Conservation (phyloP, 2,113 vertebrate species). For the Bubo scandiacus region DNA sequence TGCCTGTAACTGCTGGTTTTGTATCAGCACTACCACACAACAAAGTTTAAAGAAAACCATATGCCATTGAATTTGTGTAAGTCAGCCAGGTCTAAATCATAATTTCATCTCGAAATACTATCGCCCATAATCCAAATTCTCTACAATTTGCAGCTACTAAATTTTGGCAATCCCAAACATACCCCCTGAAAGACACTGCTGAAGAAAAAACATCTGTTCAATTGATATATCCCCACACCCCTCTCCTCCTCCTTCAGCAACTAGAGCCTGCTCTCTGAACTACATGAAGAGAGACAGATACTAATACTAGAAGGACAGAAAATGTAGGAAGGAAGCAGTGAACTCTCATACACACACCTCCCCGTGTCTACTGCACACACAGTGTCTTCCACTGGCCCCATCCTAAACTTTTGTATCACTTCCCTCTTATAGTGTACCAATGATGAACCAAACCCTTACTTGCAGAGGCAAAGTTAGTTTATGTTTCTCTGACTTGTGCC, state of each 20-base stretch:
- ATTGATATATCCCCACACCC: background rate
- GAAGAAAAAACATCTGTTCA: background rate
- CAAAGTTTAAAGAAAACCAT: background rate
- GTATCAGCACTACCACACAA: background rate
- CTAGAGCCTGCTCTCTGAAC: background rate
- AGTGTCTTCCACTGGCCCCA: background rate
- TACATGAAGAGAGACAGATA: background rate
- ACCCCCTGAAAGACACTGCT: background rate
- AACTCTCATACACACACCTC: background rate
- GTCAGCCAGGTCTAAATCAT: background rate
- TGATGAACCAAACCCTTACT: background rate
- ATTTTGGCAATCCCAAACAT: background rate
- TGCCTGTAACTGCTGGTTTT: background rate
- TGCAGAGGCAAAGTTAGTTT: background rate
- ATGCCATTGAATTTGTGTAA: background rate
- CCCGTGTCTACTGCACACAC: background rate
- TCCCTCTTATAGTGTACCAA: rapidly evolving
- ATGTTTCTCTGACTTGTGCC: background rate
- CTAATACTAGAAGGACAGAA: background rate
- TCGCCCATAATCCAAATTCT: background rate
- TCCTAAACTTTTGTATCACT: background rate
- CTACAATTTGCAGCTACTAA: background rate
- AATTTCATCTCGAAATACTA: background rate
- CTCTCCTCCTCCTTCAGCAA: background rate
- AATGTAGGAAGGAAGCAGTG: background rate